Evolutionary conservation across 2,797 vertebrate species (phyloP).

Genomic region (Malacoraja senta): DNA sequence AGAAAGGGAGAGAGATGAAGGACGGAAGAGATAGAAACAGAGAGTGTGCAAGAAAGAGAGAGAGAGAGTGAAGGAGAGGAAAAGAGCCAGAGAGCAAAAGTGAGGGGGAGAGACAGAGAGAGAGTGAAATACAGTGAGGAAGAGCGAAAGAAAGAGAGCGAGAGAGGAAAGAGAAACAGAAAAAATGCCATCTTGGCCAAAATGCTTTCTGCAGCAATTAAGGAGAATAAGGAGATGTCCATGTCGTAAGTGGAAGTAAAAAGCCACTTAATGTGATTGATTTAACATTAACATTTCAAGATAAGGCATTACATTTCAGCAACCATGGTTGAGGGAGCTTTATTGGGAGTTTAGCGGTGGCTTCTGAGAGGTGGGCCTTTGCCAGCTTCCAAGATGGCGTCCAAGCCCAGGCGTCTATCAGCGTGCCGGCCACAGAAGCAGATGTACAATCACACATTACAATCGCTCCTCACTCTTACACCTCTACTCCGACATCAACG

Average conservation of each 20-base stretch:
- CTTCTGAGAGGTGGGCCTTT: background rate
- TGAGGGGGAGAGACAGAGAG: too few species aligned
- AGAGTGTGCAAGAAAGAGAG: background rate
- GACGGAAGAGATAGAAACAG: background rate
- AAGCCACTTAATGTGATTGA: background rate
- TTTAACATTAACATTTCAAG: background rate
- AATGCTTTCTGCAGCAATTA: background rate
- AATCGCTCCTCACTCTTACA: too few species aligned
- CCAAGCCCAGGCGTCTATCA: too few species aligned
- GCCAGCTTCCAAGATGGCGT: too few species aligned
- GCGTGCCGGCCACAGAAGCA: too few species aligned
- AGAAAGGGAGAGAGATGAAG: background rate
- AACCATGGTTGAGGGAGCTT: background rate
- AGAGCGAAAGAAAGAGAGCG: background rate
- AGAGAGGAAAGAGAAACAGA: background rate
- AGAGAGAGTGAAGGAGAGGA: background rate
- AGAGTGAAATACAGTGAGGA: background rate
- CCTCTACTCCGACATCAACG: too few species aligned
- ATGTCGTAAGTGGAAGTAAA: background rate
- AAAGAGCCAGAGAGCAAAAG: background rate
- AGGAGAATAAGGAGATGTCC: background rate
- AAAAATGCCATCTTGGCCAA: background rate
- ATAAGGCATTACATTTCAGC: background rate
- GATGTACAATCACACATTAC: too few species aligned
- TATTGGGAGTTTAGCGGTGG: background rate